Evolutionary conservation across 1,140 invertebrate genomes (phyloP), one percentile per base, ranked within the genome.

Genomic region (Acyrthosiphon pisum): DNA sequence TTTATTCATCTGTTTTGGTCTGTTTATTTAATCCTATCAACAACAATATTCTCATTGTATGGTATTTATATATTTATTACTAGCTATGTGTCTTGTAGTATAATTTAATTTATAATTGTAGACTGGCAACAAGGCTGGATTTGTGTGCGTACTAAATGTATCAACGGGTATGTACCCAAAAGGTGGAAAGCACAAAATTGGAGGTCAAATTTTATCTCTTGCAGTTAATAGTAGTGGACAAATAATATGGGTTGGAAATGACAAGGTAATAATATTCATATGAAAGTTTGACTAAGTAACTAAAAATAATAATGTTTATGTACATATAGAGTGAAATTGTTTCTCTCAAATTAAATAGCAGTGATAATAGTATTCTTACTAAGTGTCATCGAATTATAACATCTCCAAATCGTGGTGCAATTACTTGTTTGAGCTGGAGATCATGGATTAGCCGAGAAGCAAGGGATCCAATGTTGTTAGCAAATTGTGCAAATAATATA

Each of bases 41-140:
- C 95, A 98, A 98, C 94, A 98, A 99, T 95, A 97, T 98, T 95
- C 96, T 98, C 94, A 96, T 98, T 94, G 97, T 97, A 97, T 96
- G 96, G 96, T 96, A 96, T 95, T 92, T 46, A 76, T 50, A 48
- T 90, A 9, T 50, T 83, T 83, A 81, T 60, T 46, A 11, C 11
- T 87, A 18, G 23, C 35, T 48, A 44, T 91, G 23, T n/a, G 11
- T 30, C 89, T 37, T 37, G 2, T 53, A 53, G 35, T 37, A 30
- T 50, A 50, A 89, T 84, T 92, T 93, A 76, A 60, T 91, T 37
- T 18, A 93, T 91, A 86, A 35, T 68, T 89, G 11, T 94, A 97
- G 97, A 97, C 97, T 93, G 98, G 98, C 2, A 98, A 98, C 95
- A 96, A 96, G 26, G 96, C 96, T 94, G 97, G 97, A 56, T 96